Evolutionary conservation across 1,140 invertebrate genomes (phyloP).

Genomic region (Zeugodacus cucurbitae): DNA sequence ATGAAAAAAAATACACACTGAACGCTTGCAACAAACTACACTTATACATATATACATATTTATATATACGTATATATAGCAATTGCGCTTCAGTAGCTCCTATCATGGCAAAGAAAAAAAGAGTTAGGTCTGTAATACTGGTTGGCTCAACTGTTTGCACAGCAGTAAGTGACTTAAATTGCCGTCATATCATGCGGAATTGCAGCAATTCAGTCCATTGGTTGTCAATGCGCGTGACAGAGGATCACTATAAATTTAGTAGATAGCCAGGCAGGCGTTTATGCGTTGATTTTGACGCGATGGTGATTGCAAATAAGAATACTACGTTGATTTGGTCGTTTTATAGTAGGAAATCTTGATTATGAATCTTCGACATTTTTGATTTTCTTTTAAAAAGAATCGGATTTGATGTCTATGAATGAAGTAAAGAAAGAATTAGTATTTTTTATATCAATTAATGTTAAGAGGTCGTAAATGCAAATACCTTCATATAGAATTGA

Average conservation of each 20-base stretch:
- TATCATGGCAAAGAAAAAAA: too few species aligned
- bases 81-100: too few species aligned
- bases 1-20: neutral
- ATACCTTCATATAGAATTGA: too few species aligned
- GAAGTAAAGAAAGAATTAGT: too few species aligned
- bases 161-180: conserved; percentile 59
- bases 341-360: too few species aligned
- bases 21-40: neutral
- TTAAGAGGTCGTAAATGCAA: too few species aligned
- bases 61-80: neutral
- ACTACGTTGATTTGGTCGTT: too few species aligned
- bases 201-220: conserved; percentile 10
- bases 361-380: too few species aligned
- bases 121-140: neutral
- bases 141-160: neutral
- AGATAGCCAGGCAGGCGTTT: neutral
- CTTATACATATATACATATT: neutral
- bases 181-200: conserved; percentile 55
- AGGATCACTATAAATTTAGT: neutral
- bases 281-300: neutral
- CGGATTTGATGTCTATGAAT: too few species aligned
- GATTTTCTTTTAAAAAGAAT: too few species aligned
- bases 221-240: neutral
- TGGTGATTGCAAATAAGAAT: too few species aligned
- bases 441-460: too few species aligned